Evolutionary conservation across 2,888 invertebrate species (phyloP).

Genomic region (Molanna angustata): DNA sequence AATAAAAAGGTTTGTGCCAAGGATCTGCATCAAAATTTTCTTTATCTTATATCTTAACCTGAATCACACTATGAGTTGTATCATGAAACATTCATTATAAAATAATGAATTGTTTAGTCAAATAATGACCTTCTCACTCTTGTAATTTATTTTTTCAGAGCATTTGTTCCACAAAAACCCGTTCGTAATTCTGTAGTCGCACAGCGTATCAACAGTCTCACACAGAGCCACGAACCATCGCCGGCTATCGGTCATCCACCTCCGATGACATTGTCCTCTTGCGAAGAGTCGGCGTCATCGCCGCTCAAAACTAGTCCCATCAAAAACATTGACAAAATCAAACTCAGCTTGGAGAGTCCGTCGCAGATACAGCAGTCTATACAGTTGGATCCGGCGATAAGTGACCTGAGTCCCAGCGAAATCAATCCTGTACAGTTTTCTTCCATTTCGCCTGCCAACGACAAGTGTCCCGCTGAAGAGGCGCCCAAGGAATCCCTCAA

Average conservation of each 20-base stretch:
- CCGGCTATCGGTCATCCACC: conserved; percentile 31
- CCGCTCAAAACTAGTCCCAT: conserved; percentile 37
- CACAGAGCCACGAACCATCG: conserved; percentile 35
- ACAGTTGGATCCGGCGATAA: conserved; percentile 45
- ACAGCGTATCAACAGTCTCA: conserved; percentile 60
- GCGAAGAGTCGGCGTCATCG: conserved; percentile 13
- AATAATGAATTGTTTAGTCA: too few relatives aligned
- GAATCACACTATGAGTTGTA: too few relatives aligned
- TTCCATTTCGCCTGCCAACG: conserved; percentile 41
- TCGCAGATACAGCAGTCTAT: conserved; percentile 55
- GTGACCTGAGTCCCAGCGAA: conserved; percentile 49
- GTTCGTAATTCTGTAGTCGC: conserved; percentile 64
- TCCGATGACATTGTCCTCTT: conserved; percentile 30
- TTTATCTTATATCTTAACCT: too few relatives aligned
- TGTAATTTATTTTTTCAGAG: conserved; percentile 23
- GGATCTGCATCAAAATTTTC: too few relatives aligned
- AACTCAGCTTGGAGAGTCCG: conserved; percentile 49
- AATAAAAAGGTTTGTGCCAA: too few relatives aligned
- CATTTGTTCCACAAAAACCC: conserved; percentile 60
- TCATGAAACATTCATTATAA: too few relatives aligned
- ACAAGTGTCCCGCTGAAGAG: conserved; percentile 17
- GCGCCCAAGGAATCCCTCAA: conserved; percentile 13
- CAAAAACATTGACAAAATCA: conserved; percentile 53
- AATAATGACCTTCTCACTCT: too few relatives aligned
- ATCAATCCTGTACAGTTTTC: conserved; percentile 45